phyloP scores from a whole-genome alignment of 1,140 invertebrate genomes.

The Leptinotarsa texana region DNA sequence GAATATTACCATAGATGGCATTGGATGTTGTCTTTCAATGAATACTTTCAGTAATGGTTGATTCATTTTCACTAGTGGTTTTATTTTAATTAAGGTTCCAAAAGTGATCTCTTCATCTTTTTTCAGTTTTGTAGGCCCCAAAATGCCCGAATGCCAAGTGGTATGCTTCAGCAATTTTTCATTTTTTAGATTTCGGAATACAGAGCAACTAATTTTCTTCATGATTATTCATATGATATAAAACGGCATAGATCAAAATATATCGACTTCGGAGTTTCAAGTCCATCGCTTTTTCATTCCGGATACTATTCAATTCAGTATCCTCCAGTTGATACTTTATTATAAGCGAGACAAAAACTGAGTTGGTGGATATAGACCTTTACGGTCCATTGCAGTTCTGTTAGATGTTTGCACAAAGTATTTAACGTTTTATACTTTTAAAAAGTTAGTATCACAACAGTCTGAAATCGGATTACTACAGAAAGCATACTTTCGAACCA shows the following conservation, averaged over 20 bases:
- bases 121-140: too few relatives aligned
- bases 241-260: neutral
- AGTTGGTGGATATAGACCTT: too few relatives aligned
- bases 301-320: neutral
- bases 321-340: neutral
- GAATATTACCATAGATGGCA: too few relatives aligned
- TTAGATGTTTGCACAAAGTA: neutral
- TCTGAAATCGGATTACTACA: neutral
- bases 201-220: neutral
- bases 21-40: too few relatives aligned
- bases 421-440: neutral
- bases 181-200: neutral
- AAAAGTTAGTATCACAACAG: neutral
- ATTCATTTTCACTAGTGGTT: too few relatives aligned
- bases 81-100: too few relatives aligned
- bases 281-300: neutral
- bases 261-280: neutral
- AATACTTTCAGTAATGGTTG: too few relatives aligned
- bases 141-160: neutral
- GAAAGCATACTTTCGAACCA: neutral
- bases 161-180: neutral
- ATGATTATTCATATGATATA: neutral
- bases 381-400: too few relatives aligned
- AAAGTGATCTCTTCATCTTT: too few relatives aligned
- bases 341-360: too few relatives aligned